These are phyloP conservation scores for Drosophila orosa DNA, from an alignment of 1,140 invertebrate genomes.

Conservation along the genomic window DNA sequence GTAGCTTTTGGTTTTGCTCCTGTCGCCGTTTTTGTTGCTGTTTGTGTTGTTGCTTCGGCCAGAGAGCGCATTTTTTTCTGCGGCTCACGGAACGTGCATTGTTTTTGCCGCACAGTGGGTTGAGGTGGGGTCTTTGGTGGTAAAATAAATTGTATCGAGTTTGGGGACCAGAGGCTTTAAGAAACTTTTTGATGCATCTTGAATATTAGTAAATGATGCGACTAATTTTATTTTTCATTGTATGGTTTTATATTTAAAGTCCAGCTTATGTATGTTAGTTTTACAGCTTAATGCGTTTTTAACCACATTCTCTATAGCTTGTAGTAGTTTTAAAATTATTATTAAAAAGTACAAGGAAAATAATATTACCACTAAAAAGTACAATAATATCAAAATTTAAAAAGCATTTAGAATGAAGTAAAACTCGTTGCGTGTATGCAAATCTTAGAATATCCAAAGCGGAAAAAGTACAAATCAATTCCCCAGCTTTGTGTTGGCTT, in stretches of 20 bases:
- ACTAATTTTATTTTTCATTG: background rate
- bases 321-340: too few relatives aligned
- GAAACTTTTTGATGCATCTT: background rate
- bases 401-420: background rate
- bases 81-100: constrained; percentile 66
- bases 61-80: constrained; percentile 69
- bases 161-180: background rate
- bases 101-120: constrained; percentile 74
- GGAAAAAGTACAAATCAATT: constrained; percentile 9
- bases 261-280: too few relatives aligned
- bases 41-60: constrained; percentile 27
- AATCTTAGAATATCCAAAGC: background rate
- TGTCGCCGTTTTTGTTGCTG: constrained; percentile 32
- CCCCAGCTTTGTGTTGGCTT: constrained; percentile 8
- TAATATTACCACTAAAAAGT: too few relatives aligned
- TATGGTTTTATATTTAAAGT: too few relatives aligned
- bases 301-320: too few relatives aligned
- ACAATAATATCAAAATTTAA: too few relatives aligned
- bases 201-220: background rate
- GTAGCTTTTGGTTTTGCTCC: constrained; percentile 25
- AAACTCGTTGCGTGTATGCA: background rate
- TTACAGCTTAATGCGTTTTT: too few relatives aligned
- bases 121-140: background rate
- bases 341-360: too few relatives aligned
- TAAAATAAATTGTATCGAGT: constrained; percentile 6